These are phyloP conservation scores for Pseudorectes ferrugineus DNA, from an alignment of 2,113 vertebrate genomes.

Conservation along the genomic window DNA sequence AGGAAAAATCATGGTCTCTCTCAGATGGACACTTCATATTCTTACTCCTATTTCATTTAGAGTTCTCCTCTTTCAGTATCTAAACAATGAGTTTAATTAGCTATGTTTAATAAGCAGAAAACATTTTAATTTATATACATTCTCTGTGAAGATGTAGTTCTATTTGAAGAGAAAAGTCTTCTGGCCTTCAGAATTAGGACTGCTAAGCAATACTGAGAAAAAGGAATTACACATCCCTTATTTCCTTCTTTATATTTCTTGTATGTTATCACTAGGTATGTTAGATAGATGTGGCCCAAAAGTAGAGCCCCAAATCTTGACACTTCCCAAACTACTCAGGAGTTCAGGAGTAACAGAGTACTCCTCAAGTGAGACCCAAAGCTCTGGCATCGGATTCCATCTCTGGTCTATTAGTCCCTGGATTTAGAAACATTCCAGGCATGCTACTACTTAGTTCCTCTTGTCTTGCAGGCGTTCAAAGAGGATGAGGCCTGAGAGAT, in stretches of 20 bases:
- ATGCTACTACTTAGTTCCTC: neutral
- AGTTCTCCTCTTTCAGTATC: neutral
- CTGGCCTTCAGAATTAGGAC: neutral
- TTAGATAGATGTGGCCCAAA: neutral
- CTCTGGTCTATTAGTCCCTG: neutral
- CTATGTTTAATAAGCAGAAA: neutral
- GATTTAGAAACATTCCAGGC: neutral
- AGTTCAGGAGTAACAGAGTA: neutral
- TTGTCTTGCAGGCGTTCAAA: neutral
- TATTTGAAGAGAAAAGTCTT: neutral
- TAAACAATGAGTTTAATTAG: neutral
- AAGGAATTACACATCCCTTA: neutral
- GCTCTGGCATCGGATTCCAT: neutral
- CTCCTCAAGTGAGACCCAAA: neutral
- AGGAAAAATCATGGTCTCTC: neutral
- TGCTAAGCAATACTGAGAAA: neutral
- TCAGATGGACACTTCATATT: neutral
- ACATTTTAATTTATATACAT: neutral
- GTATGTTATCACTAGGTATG: fast-evolving
- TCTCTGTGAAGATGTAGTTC: neutral
- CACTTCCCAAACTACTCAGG: neutral
- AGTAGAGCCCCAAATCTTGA: neutral
- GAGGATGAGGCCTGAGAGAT: neutral
- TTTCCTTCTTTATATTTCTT: neutral
- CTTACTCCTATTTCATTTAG: neutral